Conservation (phyloP, 30 jellyfish, hydroid and myxozoan species). For the Chironex yamaguchii region DNA sequence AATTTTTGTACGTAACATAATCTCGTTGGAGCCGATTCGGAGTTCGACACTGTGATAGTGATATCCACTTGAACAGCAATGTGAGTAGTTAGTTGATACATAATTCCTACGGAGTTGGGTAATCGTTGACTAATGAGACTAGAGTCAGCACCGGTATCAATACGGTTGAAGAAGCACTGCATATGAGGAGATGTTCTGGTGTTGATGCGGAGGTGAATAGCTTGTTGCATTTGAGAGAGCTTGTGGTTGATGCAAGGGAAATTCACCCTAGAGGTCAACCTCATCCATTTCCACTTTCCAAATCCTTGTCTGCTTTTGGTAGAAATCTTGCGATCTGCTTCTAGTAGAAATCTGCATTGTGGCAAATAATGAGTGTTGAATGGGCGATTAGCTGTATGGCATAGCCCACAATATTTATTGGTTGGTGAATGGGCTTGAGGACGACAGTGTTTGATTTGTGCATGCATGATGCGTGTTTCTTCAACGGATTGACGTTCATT, state of each 20-base stretch:
- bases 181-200: constrained; percentile 22
- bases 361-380: constrained; percentile 18
- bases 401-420: background rate
- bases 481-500: constrained; percentile 32
- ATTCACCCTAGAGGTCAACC: no score
- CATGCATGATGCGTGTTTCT: constrained; percentile 20
- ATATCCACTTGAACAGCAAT: no score
- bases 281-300: no score
- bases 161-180: background rate
- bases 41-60: no score
- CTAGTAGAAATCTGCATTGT: constrained; percentile 18
- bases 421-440: background rate
- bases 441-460: background rate
- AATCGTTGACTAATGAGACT: no score
- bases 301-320: no score
- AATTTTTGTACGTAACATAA: no score
- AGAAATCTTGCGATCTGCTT: constrained; percentile 15
- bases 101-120: no score
- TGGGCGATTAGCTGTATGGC: background rate
- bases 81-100: no score
- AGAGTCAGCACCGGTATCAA: no score
- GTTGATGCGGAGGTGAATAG: constrained; percentile 8
- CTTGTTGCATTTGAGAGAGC: background rate
- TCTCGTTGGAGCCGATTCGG: no score
- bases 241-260: no score